These are phyloP conservation scores for Notospermus geniculatus DNA, from an alignment of 1,140 invertebrate species.

Conservation along the genomic window DNA sequence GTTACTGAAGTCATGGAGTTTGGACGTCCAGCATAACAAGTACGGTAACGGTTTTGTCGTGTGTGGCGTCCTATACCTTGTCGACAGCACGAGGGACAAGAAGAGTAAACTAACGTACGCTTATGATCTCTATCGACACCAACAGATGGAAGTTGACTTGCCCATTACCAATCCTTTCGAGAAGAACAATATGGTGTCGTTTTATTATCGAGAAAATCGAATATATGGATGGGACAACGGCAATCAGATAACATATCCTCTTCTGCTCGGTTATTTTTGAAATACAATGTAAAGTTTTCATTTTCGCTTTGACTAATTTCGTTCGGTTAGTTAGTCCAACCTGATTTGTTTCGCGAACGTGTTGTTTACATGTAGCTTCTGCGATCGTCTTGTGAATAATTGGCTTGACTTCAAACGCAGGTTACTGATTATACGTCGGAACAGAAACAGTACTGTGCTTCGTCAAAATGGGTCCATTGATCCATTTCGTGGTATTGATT, in stretches of 20 bases:
- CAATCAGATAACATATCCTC: conserved; percentile 70
- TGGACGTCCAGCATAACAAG: conserved; percentile 44
- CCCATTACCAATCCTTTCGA: conserved; percentile 87
- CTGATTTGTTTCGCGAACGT: no score
- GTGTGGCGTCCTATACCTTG: conserved; percentile 54
- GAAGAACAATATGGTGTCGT: conserved; percentile 86
- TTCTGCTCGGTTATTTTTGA: background rate
- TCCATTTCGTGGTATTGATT: no score
- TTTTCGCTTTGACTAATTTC: no score
- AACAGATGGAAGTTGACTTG: conserved; percentile 67
- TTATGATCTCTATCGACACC: conserved; percentile 52
- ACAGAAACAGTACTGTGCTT: no score
- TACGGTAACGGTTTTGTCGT: conserved; percentile 52
- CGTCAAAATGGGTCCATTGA: no score
- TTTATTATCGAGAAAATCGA: conserved; percentile 82
- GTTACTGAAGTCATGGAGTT: conserved; percentile 52
- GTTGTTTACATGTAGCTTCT: no score
- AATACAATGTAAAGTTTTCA: no score
- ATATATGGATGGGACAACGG: conserved; percentile 93
- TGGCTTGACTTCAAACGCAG: no score
- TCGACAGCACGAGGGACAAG: conserved; percentile 31
- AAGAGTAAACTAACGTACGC: conserved; percentile 43
- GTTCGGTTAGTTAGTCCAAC: no score
- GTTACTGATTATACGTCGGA: no score
- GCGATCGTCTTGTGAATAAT: no score